A percentile compares a stretch with the other conserved stretches of the same genome.
phyloP scores from a whole-genome alignment of 2,888 invertebrate genomes.

The Palloptera scutellata region DNA sequence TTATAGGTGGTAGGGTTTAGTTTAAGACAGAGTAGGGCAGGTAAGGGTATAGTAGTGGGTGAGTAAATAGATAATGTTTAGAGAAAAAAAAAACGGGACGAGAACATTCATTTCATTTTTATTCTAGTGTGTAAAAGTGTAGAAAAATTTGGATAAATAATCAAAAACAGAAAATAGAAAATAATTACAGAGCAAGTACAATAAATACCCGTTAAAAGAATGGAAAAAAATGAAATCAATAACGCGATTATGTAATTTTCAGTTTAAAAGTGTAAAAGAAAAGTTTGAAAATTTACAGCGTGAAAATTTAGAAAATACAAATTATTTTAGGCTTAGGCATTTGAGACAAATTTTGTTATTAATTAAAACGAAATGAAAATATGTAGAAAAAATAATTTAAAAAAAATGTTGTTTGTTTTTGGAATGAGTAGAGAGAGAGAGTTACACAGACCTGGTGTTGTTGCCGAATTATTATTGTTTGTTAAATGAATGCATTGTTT shows the following conservation, averaged over 20 bases:
- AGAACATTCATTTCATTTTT: slow-evolving; percentile 26
- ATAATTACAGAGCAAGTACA: not conserved
- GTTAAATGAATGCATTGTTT: slow-evolving; percentile 63
- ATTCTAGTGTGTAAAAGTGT: slow-evolving; percentile 19
- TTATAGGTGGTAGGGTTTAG: slow-evolving; percentile 14
- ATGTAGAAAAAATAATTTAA: not conserved
- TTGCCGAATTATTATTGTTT: slow-evolving; percentile 63
- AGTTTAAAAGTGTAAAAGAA: slow-evolving; percentile 1
- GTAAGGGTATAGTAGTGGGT: slow-evolving; percentile 18
- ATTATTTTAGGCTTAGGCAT: slow-evolving; percentile 6
- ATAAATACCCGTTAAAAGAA: not conserved
- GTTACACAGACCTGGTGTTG: slow-evolving; percentile 65
- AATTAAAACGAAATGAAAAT: slow-evolving; percentile 19
- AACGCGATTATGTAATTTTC: not conserved
- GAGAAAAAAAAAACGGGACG: slow-evolving; percentile 18
- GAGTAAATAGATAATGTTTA: slow-evolving; percentile 23
- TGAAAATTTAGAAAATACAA: slow-evolving; percentile 7
- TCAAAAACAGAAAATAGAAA: not conserved
- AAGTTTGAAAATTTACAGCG: slow-evolving; percentile 24
- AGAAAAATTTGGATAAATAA: slow-evolving; percentile 9
- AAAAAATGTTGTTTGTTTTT: slow-evolving; percentile 31
- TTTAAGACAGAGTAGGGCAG: not conserved
- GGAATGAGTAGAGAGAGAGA: slow-evolving; percentile 32
- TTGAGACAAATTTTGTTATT: slow-evolving; percentile 1
- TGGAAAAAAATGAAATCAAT: not conserved